These are phyloP conservation scores for Leptosomus discolor DNA, from an alignment of 2,113 vertebrate species.

Conservation along the genomic window DNA sequence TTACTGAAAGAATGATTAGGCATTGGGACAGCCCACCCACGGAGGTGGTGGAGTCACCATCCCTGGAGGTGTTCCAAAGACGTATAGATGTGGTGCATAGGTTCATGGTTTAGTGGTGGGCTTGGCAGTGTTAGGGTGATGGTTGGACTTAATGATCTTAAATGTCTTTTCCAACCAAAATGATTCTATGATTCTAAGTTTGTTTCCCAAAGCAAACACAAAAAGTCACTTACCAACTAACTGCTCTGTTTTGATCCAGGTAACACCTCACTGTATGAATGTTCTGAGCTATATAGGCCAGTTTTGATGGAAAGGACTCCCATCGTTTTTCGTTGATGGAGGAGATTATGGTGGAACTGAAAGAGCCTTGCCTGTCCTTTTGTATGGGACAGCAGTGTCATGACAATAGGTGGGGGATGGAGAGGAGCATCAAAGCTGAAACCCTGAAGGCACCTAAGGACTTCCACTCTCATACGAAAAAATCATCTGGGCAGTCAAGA, in stretches of 20 bases:
- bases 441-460: background rate
- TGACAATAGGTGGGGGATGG: accelerated
- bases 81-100: too few relatives aligned
- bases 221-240: background rate
- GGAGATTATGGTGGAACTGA: too few relatives aligned
- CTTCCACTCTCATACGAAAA: background rate
- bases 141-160: too few relatives aligned
- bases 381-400: too few relatives aligned
- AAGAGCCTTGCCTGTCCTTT: background rate
- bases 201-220: background rate
- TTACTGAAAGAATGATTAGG: too few relatives aligned
- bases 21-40: too few relatives aligned
- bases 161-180: too few relatives aligned
- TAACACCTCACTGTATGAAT: accelerated
- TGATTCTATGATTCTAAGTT: too few relatives aligned
- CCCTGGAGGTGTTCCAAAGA: too few relatives aligned
- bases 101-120: too few relatives aligned
- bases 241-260: background rate
- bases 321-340: background rate
- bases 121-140: too few relatives aligned
- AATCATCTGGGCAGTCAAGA: background rate
- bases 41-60: too few relatives aligned
- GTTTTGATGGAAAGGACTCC: background rate
- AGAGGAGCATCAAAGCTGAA: background rate
- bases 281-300: accelerated